A percentile compares a stretch with the other conserved stretches of the same genome.
phyloP scores from a whole-genome alignment of 1,140 invertebrate genomes.

The Drosophila pandora region DNA sequence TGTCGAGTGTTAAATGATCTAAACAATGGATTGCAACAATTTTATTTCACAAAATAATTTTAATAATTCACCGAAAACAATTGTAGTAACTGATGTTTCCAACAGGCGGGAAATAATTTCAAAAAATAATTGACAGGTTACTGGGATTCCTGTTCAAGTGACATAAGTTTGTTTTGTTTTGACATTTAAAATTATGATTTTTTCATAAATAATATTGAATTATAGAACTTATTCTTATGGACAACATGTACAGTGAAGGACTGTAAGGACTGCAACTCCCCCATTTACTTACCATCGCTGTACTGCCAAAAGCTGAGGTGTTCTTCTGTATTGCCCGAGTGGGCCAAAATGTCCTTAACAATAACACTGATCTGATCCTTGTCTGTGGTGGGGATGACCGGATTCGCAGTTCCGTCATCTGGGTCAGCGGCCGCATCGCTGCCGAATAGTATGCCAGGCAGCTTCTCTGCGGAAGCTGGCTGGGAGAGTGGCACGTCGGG shows the following conservation, averaged over 20 bases:
- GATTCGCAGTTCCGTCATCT: background rate
- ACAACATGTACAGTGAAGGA: too few species aligned
- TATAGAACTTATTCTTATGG: too few species aligned
- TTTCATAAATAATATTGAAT: too few species aligned
- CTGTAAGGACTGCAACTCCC: background rate
- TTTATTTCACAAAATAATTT: slow-evolving; percentile 7
- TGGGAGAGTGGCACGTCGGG: background rate
- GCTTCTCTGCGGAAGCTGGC: slow-evolving; percentile 17
- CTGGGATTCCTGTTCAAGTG: background rate
- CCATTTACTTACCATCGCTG: slow-evolving; percentile 54
- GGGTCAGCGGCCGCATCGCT: slow-evolving; percentile 1
- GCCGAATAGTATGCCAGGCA: slow-evolving; percentile 6
- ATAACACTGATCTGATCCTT: slow-evolving; percentile 72
- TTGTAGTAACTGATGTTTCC: background rate
- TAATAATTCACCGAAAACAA: slow-evolving; percentile 1
- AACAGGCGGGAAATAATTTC: background rate
- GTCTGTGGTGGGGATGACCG: slow-evolving; percentile 23
- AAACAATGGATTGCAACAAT: slow-evolving; percentile 1
- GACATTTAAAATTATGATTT: background rate
- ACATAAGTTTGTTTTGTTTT: background rate
- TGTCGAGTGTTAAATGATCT: background rate
- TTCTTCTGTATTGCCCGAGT: slow-evolving; percentile 60
- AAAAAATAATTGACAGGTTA: background rate
- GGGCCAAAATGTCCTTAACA: slow-evolving; percentile 67
- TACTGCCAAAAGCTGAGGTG: slow-evolving; percentile 65